These are phyloP conservation scores for Trachelipus rathkii DNA, from an alignment of 1,140 invertebrate species.

Conservation along the genomic window DNA sequence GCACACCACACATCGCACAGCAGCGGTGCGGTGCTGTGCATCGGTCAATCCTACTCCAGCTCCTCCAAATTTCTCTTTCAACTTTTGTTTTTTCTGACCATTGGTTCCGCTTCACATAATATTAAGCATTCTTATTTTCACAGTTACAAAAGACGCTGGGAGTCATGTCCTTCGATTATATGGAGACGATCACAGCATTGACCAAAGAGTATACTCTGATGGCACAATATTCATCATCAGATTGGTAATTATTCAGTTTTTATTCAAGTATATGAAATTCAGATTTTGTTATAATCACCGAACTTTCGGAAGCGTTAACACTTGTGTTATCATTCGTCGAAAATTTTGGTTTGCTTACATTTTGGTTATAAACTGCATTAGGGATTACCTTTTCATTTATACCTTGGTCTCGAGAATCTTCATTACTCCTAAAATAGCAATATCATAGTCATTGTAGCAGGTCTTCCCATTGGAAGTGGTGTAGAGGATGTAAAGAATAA, in stretches of 20 bases:
- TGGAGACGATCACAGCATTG: conserved; percentile 36
- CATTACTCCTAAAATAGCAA: not conserved
- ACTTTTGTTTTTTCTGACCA: not conserved
- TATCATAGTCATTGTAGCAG: not conserved
- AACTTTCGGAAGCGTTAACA: too few species aligned
- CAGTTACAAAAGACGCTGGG: conserved; percentile 33
- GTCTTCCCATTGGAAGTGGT: not conserved
- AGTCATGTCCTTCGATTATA: conserved; percentile 28
- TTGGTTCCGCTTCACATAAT: too few species aligned
- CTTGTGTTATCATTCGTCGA: too few species aligned
- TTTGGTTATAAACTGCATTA: too few species aligned
- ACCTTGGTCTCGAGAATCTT: too few species aligned
- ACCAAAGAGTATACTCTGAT: conserved; percentile 29
- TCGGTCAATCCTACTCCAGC: too few species aligned
- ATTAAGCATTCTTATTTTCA: not conserved
- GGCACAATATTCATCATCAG: conserved; percentile 25
- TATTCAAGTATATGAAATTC: too few species aligned
- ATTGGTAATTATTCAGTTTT: conserved; percentile 27
- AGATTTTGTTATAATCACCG: too few species aligned
- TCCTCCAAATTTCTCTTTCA: not conserved
- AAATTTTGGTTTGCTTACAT: too few species aligned
- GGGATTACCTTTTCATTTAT: too few species aligned
- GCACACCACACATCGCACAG: too few species aligned
- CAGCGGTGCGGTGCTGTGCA: too few species aligned
- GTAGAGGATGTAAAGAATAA: conserved; percentile 2